phyloP scores from a whole-genome alignment of 2,888 invertebrate genomes.

The Mythimna lalbum region DNA sequence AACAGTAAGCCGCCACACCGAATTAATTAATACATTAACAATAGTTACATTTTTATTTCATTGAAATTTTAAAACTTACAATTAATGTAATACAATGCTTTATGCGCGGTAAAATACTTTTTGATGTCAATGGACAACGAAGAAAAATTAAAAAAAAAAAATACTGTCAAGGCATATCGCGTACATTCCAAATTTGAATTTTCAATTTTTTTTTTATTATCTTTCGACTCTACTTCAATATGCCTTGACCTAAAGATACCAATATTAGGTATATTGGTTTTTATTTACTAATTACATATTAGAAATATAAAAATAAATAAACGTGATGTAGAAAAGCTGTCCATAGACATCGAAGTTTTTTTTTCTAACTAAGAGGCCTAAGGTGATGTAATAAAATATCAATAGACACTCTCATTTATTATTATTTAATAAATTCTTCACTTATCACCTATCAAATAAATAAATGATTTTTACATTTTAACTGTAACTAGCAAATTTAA shows the following conservation, averaged over 20 bases:
- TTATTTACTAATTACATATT: background rate
- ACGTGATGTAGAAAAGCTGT: conserved; percentile 27
- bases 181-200: background rate
- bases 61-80: conserved; percentile 34
- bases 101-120: conserved; percentile 24
- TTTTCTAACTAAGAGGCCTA: conserved; percentile 53
- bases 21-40: conserved; percentile 35
- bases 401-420: conserved; percentile 55
- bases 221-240: background rate
- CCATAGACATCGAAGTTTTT: conserved; percentile 31
- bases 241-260: background rate
- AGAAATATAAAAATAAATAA: background rate
- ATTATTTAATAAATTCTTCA: conserved; percentile 69
- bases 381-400: conserved; percentile 63
- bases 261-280: background rate
- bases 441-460: conserved; percentile 65
- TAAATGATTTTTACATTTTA: conserved; percentile 55
- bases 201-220: background rate
- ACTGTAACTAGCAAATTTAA: conserved; percentile 38
- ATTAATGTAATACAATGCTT: conserved; percentile 27
- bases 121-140: conserved; percentile 20
- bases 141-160: background rate
- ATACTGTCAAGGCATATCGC: background rate
- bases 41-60: conserved; percentile 41
- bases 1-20: conserved; percentile 36